Conservation (phyloP, 35 echinoderm and acorn worm genomes). For the Hemicentrotus pulcherrimus region DNA sequence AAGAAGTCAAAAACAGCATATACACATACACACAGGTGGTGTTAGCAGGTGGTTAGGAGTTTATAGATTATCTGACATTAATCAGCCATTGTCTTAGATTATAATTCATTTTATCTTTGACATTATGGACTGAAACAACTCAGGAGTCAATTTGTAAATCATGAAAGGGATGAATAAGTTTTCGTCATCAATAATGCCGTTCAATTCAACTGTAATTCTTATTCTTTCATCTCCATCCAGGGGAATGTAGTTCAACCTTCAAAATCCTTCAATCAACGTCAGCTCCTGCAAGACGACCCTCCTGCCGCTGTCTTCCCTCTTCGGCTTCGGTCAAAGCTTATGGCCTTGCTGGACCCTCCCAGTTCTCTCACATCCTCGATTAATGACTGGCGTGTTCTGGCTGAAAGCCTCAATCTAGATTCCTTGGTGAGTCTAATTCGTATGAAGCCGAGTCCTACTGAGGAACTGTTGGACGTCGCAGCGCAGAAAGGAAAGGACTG, state of each 20-base stretch:
- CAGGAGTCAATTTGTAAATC: no score
- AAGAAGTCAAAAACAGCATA: no score
- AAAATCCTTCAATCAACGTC: not conserved
- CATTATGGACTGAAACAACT: no score
- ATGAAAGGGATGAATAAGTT: not conserved
- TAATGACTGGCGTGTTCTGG: conserved; percentile 90
- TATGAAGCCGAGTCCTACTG: conserved; percentile 52
- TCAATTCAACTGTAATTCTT: not conserved
- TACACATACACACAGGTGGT: no score
- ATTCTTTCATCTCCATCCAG: not conserved
- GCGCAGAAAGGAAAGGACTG: conserved; percentile 59
- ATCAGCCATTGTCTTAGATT: no score
- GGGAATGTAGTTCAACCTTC: not conserved
- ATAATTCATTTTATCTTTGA: no score
- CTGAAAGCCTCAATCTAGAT: conserved; percentile 71
- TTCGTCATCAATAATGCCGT: not conserved
- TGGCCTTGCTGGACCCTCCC: conserved; percentile 63
- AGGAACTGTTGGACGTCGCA: conserved; percentile 63
- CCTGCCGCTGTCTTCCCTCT: not conserved
- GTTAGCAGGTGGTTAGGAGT: no score
- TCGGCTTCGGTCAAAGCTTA: conserved; percentile 39
- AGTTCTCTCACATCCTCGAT: conserved; percentile 45
- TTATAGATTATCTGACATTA: no score
- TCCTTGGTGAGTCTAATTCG: conserved; percentile 54
- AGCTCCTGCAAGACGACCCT: not conserved